Evolutionary conservation across 2,113 vertebrate genomes (phyloP), one percentile per base, ranked within the genome.

Genomic region (Penelope pileata): DNA sequence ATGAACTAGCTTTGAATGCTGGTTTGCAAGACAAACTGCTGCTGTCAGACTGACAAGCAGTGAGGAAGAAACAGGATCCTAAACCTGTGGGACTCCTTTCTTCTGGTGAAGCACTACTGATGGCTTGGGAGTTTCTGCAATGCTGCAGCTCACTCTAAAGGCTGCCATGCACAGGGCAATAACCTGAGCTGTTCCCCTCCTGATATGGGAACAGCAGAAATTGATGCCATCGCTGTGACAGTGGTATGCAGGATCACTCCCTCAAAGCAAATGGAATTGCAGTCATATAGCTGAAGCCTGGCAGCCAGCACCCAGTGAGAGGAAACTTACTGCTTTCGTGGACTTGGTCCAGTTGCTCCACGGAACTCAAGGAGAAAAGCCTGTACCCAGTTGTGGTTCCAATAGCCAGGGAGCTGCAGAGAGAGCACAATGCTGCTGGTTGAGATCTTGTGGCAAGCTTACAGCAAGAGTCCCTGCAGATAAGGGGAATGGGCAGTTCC

Each of bases 301-400:
- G 47, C 12, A 8, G 53, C 42, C 36, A 29, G 12, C 64, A 36
- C 26, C 77, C 29, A 56, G 53, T 2, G 15, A 82, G 47, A 81
- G 51, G 56, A 75, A 34, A 98, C 99, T 99, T 94, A 99, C 99
- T 98, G 96, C 99, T 99, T 97, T 99, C 98, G 8, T 99, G 98
- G 97, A 99, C 98, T 90, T 99, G 99, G 96, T 99, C 99, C 97
- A 99, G 98, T 27, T 98, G 98, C 23, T 99, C 99, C 97, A 99
- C 99, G 34, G 97, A 98, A 94, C 98, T 99, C 96, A 99, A 94
- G 93, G 99, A 99, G 95, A 99, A 99, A 83, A 99, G 98, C 94
- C 97, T 98, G 97, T 99, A 99, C 54, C 99, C 99, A 8, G 97
- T 97, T 96, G 98, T 98, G 72, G 99, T 99, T 96, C 99, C 99